Percentiles rank a stretch among this genome's conserved stretches.
phyloP scores from a whole-genome alignment of 2,113 vertebrate genomes.

The Chinchilla lanigera region DNA sequence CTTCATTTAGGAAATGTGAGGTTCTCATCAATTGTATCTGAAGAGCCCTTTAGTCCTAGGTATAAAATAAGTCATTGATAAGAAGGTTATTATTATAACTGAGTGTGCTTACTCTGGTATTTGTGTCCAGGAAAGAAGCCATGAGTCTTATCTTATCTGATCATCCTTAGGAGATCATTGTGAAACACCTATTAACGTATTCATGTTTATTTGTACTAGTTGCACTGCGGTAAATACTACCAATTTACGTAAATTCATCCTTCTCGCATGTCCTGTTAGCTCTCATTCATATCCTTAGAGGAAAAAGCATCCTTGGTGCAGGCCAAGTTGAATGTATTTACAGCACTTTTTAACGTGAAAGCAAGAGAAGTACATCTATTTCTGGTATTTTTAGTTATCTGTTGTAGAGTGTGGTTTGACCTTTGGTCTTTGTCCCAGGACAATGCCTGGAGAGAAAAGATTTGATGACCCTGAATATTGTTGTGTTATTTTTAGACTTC shows the following conservation, averaged over 20 bases:
- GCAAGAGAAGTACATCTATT: slow-evolving; percentile 61
- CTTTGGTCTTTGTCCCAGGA: slow-evolving; percentile 70
- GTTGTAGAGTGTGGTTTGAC: slow-evolving; percentile 59
- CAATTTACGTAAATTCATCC: slow-evolving; percentile 6
- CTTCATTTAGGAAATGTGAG: slow-evolving; percentile 17
- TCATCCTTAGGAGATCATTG: slow-evolving; percentile 49
- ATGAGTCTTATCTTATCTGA: slow-evolving; percentile 56
- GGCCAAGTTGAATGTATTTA: slow-evolving; percentile 1
- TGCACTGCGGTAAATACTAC: neutral
- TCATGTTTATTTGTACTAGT: slow-evolving; percentile 50
- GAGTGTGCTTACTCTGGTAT: slow-evolving; percentile 44
- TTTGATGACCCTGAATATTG: slow-evolving; percentile 68
- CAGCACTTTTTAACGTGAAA: slow-evolving; percentile 32
- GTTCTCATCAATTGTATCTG: neutral
- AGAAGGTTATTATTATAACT: slow-evolving; percentile 50
- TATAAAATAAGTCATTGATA: neutral
- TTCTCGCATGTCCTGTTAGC: neutral
- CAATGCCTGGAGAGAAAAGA: slow-evolving; percentile 66
- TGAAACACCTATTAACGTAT: slow-evolving; percentile 44
- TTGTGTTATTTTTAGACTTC: slow-evolving; percentile 80
- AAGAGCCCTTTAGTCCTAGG: neutral
- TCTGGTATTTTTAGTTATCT: slow-evolving; percentile 73
- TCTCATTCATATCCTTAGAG: slow-evolving; percentile 20
- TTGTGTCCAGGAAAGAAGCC: slow-evolving; percentile 52
- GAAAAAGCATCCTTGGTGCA: neutral